Evolutionary conservation across 2,113 vertebrate species (phyloP).

Genomic region (Melospiza melodia): DNA sequence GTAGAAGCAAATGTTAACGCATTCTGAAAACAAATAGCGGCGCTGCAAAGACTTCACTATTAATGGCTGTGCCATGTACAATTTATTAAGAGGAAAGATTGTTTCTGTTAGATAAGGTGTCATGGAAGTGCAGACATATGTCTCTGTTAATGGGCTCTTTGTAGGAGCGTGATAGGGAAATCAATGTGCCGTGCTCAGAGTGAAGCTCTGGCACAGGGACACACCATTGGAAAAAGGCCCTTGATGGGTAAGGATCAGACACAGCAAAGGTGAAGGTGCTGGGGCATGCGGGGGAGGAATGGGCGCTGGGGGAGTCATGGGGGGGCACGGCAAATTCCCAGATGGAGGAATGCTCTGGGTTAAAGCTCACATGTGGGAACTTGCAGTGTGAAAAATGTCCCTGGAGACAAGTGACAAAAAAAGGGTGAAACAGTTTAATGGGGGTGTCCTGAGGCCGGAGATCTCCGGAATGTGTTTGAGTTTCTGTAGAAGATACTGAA

Average conservation of each 20-base stretch:
- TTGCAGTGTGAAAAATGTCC: not conserved
- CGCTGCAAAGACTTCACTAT: not conserved
- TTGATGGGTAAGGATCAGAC: not conserved
- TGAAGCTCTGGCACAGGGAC: not conserved
- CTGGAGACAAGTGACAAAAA: not conserved
- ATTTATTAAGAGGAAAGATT: conserved; percentile 42
- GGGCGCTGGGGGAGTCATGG: fast-evolving
- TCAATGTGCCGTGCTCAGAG: not conserved
- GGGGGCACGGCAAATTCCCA: fast-evolving
- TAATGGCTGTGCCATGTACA: conserved; percentile 24
- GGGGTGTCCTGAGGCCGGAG: not conserved
- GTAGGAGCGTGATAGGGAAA: not conserved
- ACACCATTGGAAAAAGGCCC: fast-evolving
- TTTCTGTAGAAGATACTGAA: not conserved
- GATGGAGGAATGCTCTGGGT: fast-evolving
- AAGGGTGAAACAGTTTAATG: not conserved
- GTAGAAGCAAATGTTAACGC: conserved; percentile 11
- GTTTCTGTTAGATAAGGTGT: conserved; percentile 48
- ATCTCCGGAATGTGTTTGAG: not conserved
- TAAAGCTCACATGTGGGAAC: fast-evolving
- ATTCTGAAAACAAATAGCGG: conserved; percentile 54
- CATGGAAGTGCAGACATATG: conserved; percentile 13
- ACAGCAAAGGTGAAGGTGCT: fast-evolving
- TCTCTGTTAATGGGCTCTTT: conserved; percentile 39
- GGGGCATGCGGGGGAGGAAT: not conserved